Conservation (phyloP, 2,113 vertebrate species). For the Nipponia nippon region DNA sequence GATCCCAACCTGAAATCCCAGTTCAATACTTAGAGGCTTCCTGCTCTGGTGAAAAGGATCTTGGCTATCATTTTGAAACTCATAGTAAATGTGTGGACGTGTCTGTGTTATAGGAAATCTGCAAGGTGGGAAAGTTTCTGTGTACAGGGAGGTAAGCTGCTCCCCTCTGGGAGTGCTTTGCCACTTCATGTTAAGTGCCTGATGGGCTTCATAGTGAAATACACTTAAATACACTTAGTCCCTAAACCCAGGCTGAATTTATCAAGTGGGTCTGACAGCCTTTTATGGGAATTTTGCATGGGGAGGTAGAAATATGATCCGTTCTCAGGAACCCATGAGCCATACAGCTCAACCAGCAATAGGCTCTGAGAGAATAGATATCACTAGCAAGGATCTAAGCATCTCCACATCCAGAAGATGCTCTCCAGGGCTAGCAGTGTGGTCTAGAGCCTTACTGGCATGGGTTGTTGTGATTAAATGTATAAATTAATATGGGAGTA, state of each 20-base stretch:
- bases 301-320: background rate
- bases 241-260: background rate
- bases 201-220: background rate
- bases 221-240: background rate
- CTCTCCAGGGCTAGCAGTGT: background rate
- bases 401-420: background rate
- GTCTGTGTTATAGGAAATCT: background rate
- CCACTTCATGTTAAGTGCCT: background rate
- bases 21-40: constrained; percentile 47
- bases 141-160: background rate
- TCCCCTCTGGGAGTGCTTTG: background rate
- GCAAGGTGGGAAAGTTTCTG: background rate
- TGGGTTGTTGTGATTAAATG: background rate
- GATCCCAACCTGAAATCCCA: constrained; percentile 74
- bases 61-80: constrained; percentile 76
- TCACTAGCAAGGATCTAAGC: background rate
- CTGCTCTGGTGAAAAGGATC: constrained; percentile 74
- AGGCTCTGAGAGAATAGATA: background rate
- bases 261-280: background rate
- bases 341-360: background rate
- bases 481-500: background rate
- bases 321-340: background rate
- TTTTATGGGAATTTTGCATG: background rate
- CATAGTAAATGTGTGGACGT: constrained; percentile 69
- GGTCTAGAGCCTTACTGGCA: background rate